Conservation (phyloP, 2,113 vertebrate genomes). For the Gallinago media region DNA sequence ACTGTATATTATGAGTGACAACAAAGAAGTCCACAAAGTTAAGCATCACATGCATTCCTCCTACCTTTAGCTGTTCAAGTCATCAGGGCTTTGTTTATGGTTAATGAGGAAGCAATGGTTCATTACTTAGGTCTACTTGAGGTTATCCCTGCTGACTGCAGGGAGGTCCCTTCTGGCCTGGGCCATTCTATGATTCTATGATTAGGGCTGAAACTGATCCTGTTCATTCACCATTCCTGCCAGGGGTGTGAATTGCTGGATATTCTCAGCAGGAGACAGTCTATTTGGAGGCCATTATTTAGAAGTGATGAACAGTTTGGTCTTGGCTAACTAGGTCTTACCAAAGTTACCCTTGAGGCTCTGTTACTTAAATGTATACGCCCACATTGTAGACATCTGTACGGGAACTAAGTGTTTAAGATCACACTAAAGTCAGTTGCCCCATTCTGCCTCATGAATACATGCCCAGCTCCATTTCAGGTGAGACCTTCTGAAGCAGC, state of each 20-base stretch:
- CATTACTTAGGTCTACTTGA: background rate
- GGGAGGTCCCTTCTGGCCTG: too few species aligned
- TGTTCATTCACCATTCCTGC: background rate
- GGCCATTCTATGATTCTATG: too few species aligned
- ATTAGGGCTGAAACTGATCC: background rate
- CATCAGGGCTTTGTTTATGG: rapidly evolving
- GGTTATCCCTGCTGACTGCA: too few species aligned
- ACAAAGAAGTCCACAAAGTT: background rate
- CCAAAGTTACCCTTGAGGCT: background rate
- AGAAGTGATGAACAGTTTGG: background rate
- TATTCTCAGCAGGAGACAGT: background rate
- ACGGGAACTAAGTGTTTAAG: background rate
- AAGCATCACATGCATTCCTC: background rate
- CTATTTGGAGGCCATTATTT: background rate
- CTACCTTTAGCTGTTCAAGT: background rate
- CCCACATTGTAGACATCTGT: background rate
- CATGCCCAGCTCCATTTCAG: background rate
- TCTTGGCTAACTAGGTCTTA: background rate
- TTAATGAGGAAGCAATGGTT: background rate
- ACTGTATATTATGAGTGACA: background rate
- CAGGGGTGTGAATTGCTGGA: background rate
- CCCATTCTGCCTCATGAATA: rapidly evolving
- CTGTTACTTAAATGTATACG: background rate
- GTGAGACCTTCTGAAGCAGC: background rate
- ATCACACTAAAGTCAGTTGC: background rate